Percentiles rank a stretch among this genome's conserved stretches.
Evolutionary conservation across 2,797 vertebrate species (phyloP).

Genomic region (Eurystomus glaucurus): DNA sequence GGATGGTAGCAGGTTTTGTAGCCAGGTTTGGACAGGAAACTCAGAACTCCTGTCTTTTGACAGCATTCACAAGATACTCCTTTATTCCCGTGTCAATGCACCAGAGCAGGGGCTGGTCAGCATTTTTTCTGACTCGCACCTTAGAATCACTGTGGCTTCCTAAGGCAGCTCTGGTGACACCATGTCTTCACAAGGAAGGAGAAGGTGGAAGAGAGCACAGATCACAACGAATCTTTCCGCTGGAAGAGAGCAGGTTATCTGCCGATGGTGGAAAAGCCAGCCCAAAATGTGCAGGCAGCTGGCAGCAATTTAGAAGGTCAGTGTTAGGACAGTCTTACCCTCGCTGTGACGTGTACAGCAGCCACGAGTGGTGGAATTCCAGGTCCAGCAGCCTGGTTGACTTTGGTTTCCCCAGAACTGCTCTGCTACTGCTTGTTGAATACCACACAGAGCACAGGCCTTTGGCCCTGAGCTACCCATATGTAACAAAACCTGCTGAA

Average conservation of each 20-base stretch:
- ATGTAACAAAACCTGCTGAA: not conserved
- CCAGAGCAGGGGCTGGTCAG: not conserved
- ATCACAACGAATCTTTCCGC: not conserved
- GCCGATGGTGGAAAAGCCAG: not conserved
- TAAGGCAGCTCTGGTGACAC: not conserved
- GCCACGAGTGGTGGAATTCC: not conserved
- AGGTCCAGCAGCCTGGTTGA: not conserved
- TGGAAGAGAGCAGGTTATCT: not conserved
- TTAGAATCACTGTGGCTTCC: not conserved
- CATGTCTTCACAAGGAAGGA: not conserved
- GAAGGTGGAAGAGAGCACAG: not conserved
- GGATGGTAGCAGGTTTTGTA: slow-evolving; percentile 33
- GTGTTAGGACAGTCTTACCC: fast-evolving
- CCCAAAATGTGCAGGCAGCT: not conserved
- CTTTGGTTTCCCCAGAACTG: not conserved
- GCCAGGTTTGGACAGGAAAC: slow-evolving; percentile 29
- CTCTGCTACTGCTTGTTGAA: not conserved
- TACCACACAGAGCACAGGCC: not conserved
- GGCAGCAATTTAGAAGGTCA: not conserved
- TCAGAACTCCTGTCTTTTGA: slow-evolving; percentile 7
- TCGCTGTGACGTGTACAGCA: fast-evolving
- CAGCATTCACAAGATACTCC: not conserved
- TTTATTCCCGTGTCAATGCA: not conserved
- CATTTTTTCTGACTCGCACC: not conserved
- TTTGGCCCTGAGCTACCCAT: not conserved